Conservation (phyloP, 2,113 vertebrate genomes). For the Xenopus tropicalis region DNA sequence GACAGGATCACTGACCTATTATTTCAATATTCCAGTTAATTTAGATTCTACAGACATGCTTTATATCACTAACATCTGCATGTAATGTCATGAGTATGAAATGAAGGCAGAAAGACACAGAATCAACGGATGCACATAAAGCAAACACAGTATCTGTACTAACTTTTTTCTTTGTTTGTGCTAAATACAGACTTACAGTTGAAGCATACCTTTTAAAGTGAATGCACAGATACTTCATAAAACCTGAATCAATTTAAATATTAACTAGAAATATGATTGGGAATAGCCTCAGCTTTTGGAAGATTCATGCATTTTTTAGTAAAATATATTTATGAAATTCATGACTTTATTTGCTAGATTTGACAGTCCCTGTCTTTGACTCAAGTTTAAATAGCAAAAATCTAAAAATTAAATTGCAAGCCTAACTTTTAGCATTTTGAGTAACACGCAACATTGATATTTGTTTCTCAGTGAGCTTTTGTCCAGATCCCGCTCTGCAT, state of each 20-base stretch:
- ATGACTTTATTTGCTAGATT: slow-evolving; percentile 32
- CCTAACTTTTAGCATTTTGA: slow-evolving; percentile 11
- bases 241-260: slow-evolving; percentile 54
- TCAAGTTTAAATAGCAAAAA: slow-evolving; percentile 36
- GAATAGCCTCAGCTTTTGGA: slow-evolving; percentile 39
- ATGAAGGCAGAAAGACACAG: too few species aligned
- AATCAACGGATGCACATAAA: too few species aligned
- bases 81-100: too few species aligned
- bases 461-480: too few species aligned
- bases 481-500: too few species aligned
- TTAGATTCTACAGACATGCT: too few species aligned
- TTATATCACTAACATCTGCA: too few species aligned
- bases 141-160: too few species aligned
- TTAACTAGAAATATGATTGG: slow-evolving; percentile 41
- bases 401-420: slow-evolving; percentile 23
- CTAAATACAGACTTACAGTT: slow-evolving; percentile 43
- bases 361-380: slow-evolving; percentile 18
- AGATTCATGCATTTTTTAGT: slow-evolving; percentile 30
- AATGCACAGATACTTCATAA: slow-evolving; percentile 48
- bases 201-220: slow-evolving; percentile 46
- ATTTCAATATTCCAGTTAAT: too few species aligned
- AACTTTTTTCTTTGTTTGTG: slow-evolving; percentile 7
- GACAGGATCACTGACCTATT: too few species aligned
- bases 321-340: slow-evolving; percentile 45
- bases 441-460: not conserved